These are phyloP conservation scores for Listrodromus nycthemerus DNA, from an alignment of 2,888 invertebrate species.

Conservation along the genomic window DNA sequence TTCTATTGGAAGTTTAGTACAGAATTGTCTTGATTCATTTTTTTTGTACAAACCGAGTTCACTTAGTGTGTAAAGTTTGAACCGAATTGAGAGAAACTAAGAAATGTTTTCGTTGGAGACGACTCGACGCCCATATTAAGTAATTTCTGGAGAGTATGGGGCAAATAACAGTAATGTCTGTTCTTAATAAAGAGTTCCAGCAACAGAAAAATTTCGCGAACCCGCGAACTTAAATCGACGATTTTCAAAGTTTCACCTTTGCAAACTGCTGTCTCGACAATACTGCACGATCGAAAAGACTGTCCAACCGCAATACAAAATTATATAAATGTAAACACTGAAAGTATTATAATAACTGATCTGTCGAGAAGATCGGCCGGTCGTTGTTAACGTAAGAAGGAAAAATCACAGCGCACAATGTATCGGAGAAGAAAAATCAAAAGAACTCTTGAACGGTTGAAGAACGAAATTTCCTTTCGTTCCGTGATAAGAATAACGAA, in stretches of 20 bases:
- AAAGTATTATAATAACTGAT: background rate
- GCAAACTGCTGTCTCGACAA: background rate
- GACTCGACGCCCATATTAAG: background rate
- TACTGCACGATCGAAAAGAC: background rate
- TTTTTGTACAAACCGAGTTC: background rate
- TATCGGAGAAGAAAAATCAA: background rate
- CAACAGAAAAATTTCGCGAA: background rate
- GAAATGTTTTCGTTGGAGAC: background rate
- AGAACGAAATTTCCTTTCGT: background rate
- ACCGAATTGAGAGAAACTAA: background rate
- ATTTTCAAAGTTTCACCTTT: background rate
- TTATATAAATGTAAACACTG: background rate
- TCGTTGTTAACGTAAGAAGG: background rate
- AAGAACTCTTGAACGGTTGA: background rate
- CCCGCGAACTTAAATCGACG: background rate
- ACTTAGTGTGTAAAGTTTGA: conserved; percentile 3
- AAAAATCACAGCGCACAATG: background rate
- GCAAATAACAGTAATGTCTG: background rate
- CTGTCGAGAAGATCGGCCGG: background rate
- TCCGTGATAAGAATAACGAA: background rate
- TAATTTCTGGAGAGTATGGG: background rate
- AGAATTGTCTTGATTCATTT: background rate
- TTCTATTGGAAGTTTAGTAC: background rate
- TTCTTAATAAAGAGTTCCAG: background rate
- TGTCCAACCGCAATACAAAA: background rate